Conservation (phyloP, 2,113 vertebrate species). For the Grantiella picta region DNA sequence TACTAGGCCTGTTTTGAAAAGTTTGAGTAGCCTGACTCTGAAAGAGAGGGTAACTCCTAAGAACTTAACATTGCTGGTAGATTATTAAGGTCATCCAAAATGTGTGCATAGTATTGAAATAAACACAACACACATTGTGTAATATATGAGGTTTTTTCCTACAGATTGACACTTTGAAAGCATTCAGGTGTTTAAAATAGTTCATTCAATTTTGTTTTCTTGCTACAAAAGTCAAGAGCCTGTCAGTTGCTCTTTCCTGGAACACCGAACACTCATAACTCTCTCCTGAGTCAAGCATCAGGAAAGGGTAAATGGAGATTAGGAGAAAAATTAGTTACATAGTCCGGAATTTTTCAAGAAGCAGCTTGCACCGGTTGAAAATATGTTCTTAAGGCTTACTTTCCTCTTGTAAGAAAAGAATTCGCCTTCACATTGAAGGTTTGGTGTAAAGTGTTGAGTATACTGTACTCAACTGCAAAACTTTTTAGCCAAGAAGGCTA, state of each 20-base stretch:
- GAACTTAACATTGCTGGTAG: not conserved
- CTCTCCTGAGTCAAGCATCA: not conserved
- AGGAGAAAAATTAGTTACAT: not conserved
- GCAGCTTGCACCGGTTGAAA: not conserved
- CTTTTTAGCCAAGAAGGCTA: not conserved
- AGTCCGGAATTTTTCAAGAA: not conserved
- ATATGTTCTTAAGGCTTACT: not conserved
- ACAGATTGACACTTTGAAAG: not conserved
- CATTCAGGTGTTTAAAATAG: not conserved
- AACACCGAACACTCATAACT: not conserved
- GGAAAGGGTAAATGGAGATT: not conserved
- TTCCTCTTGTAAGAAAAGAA: not conserved
- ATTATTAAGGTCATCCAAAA: not conserved
- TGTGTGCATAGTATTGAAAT: not conserved
- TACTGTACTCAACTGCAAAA: not conserved
- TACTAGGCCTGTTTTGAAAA: not conserved
- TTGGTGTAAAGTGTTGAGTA: not conserved
- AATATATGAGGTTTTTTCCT: not conserved
- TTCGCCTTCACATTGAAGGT: not conserved
- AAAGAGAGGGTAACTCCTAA: not conserved
- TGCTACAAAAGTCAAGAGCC: not conserved
- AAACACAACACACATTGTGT: not conserved
- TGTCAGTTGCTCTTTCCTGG: slow-evolving; percentile 16
- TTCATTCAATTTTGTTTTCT: slow-evolving; percentile 19
- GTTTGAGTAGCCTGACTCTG: not conserved